Base-by-base conservation (phyloP, 2,888 invertebrate species). In the Stenodera caucasica region DNA sequence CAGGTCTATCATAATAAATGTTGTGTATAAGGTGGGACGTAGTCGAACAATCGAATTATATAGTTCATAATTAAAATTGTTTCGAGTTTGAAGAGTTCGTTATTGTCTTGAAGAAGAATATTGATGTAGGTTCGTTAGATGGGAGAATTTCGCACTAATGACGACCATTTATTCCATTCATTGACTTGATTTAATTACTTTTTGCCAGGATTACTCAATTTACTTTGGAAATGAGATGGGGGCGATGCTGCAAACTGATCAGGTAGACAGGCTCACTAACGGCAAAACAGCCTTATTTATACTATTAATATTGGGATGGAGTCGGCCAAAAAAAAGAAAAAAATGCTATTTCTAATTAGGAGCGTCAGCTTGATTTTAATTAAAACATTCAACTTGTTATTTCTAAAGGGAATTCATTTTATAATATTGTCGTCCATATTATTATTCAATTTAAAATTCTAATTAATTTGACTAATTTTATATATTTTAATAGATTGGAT, bases 291-390 rank as follows among this genome's bases (percentile, higher is more conserved):
- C n/a, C n/a, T n/a, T n/a, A n/a, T n/a, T n/a, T n/a, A n/a, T n/a
- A n/a, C n/a, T n/a, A 26, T 26, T 26, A 26, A 26, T 26, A 26
- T 26, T n/a, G n/a, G n/a, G n/a, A n/a, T n/a, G n/a, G n/a, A n/a
- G n/a, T n/a, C n/a, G n/a, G n/a, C n/a, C n/a, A 37, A 37, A 37
- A 5, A 37, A 11, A 15, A 0, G 7, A 4, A 45, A 45, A 45
- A 9, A 12, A 11, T 11, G 21, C 21, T 45, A 45, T 21, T 45
- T 45, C 45, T 45, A 45, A 18, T 21, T 21, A 45, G 21, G 4
- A 11, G 45, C 66, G 66, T 53, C 68, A 59, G 60, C 32, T 55
- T 54, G 56, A 61, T 60, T 58, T 65, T 62, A 65, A 65, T 62
- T 65, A 62, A 62, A 65, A 55, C 62, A 62, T 55, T 61, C 58